Base-by-base conservation (phyloP, 2,797 vertebrate genomes). In the Nyctibius grandis region DNA sequence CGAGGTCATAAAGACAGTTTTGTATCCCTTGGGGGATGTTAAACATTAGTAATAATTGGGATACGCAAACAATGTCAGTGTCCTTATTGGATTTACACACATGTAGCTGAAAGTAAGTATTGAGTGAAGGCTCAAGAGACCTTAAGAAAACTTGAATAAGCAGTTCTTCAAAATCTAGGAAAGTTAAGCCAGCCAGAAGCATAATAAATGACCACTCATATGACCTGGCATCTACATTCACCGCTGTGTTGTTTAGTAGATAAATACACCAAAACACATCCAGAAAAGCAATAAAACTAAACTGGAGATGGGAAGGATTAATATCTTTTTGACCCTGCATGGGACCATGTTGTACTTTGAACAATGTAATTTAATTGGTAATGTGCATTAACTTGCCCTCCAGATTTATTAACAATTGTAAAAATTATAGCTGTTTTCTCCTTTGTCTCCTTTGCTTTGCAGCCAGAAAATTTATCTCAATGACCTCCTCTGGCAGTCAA, bases 401-500 rank as follows among this genome's bases (percentile, higher is more conserved):
- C 56, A 77, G 48, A 57, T 74, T 79, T 92, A 87, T 80, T 80
- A 89, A 87, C 38, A 91, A 44, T 20, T 64, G 25, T 61, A 68
- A 91, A 93, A 95, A 82, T 83, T 72, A 85, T 59, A 74, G 73
- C 54, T 88, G 31, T 63, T 95, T 89, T 92, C 72, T 93, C 68
- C 69, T 84, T 94, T 73, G 28, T 75, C 67, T 81, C 51, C 78
- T 92, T 72, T 64, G 53, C 48, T 65, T 87, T 85, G 56, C 44
- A 91, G 88, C 8, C 70, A 83, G 36, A 48, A 54, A 56, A 93
- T 91, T 91, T 90, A 79, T 88, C 81, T 77, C 38, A 15, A 51
- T 74, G 69, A 94, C 64, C 63, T 93, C 67, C 51, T 89, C 73
- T 88, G 77, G 64, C 48, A 94, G 51, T 42, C 59, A 85, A 2